These are phyloP conservation scores for Penaeus indicus DNA, from an alignment of 1,140 invertebrate species.

Conservation along the genomic window DNA sequence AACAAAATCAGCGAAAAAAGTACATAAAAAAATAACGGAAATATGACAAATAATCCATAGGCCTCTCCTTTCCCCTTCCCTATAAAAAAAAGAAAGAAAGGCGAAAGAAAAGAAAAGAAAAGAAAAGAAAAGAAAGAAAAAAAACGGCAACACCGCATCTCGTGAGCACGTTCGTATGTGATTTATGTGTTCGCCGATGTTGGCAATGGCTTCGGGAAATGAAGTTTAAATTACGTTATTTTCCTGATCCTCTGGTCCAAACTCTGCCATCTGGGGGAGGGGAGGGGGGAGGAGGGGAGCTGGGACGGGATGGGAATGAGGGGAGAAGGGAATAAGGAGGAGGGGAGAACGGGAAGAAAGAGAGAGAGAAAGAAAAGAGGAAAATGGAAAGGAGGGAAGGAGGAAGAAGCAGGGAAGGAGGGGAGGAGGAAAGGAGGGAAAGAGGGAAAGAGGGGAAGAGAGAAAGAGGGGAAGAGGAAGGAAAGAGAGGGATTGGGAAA, in stretches of 20 bases:
- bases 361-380: no score
- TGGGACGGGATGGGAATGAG: no score
- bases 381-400: not conserved
- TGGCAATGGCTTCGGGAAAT: conserved; percentile 44
- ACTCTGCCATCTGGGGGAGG: conserved; percentile 25
- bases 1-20: not conserved
- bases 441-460: not conserved
- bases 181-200: conserved; percentile 45
- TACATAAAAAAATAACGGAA: not conserved
- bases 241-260: conserved; percentile 25
- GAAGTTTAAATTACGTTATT: conserved; percentile 51
- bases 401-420: not conserved
- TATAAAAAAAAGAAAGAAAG: not conserved
- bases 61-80: not conserved
- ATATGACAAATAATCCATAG: not conserved
- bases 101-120: not conserved
- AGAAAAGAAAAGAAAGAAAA: not conserved
- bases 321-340: not conserved
- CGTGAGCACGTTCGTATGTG: conserved; percentile 22
- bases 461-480: no score
- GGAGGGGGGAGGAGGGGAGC: not conserved
- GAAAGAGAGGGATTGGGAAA: no score
- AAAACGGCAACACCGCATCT: not conserved
- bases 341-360: not conserved
- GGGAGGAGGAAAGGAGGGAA: not conserved